Percentiles rank a stretch among this genome's conserved stretches.
phyloP scores from a whole-genome alignment of 2,888 invertebrate species.

The Cosmorhoe ocellata region DNA sequence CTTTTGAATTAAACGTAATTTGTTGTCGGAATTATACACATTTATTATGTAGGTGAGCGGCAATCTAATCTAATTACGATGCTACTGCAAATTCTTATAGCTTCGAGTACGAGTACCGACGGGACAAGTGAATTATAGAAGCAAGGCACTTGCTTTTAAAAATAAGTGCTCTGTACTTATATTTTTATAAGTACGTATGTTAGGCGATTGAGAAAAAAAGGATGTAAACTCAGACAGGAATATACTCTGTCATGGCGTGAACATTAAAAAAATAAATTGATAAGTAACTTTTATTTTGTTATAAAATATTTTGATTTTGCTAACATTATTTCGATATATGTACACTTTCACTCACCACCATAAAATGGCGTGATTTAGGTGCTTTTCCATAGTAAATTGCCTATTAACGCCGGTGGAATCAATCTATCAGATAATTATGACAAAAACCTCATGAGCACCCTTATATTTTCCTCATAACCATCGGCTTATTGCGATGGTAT shows the following conservation, averaged over 20 bases:
- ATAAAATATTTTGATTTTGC: no score
- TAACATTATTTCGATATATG: no score
- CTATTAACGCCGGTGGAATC: conserved; percentile 25
- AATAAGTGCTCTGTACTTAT: no score
- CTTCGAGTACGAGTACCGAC: neutral
- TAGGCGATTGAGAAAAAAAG: no score
- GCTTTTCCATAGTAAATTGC: conserved; percentile 26
- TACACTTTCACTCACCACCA: no score
- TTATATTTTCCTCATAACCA: conserved; percentile 27
- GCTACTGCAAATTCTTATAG: conserved; percentile 24
- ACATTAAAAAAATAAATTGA: no score
- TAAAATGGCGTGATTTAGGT: no score
- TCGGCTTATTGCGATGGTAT: conserved; percentile 26
- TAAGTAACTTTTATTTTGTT: no score
- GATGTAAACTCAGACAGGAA: no score
- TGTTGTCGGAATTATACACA: conserved; percentile 30
- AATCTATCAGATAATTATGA: conserved; percentile 24
- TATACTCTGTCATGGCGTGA: no score
- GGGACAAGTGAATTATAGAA: conserved; percentile 5
- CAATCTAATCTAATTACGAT: conserved; percentile 31
- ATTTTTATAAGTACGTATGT: no score
- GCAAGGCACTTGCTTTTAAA: neutral
- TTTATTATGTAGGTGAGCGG: conserved; percentile 26
- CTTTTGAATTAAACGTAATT: conserved; percentile 26
- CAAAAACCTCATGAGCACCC: conserved; percentile 28